Conservation (phyloP, 2,113 vertebrate species). For the Steatornis caripensis region DNA sequence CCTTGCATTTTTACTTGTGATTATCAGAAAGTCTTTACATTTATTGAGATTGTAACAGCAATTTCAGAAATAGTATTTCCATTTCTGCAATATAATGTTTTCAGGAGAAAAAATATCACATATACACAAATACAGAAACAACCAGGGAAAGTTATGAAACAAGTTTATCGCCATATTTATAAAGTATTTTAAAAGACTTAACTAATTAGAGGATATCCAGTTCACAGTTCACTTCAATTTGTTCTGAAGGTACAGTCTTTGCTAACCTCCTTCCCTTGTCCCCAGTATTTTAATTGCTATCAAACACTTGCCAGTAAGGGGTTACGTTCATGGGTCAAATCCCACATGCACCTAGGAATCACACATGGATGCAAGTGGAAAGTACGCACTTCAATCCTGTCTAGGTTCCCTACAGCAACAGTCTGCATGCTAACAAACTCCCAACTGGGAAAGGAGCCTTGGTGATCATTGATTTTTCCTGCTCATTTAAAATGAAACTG, state of each 20-base stretch:
- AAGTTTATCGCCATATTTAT: not conserved
- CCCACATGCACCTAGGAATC: not conserved
- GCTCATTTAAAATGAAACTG: not conserved
- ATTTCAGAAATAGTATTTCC: not conserved
- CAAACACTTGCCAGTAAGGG: not conserved
- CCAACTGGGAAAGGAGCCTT: not conserved
- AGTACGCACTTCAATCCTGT: not conserved
- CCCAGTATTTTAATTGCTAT: not conserved
- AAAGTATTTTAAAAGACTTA: not conserved
- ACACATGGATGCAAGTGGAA: not conserved
- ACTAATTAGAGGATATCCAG: not conserved
- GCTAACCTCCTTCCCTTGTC: fast-evolving
- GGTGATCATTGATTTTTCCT: not conserved
- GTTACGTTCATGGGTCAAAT: not conserved
- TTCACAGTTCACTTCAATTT: not conserved
- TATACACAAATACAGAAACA: not conserved
- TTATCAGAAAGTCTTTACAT: not conserved
- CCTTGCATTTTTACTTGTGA: not conserved
- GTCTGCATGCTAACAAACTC: not conserved
- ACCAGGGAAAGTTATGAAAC: not conserved
- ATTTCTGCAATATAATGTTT: not conserved
- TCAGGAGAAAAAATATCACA: not conserved
- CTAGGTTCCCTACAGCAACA: not conserved
- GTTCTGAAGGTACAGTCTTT: not conserved
- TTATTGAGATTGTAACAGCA: not conserved